These are phyloP conservation scores for Zosterops hypoxanthus DNA, from an alignment of 2,113 vertebrate genomes.

Conservation along the genomic window DNA sequence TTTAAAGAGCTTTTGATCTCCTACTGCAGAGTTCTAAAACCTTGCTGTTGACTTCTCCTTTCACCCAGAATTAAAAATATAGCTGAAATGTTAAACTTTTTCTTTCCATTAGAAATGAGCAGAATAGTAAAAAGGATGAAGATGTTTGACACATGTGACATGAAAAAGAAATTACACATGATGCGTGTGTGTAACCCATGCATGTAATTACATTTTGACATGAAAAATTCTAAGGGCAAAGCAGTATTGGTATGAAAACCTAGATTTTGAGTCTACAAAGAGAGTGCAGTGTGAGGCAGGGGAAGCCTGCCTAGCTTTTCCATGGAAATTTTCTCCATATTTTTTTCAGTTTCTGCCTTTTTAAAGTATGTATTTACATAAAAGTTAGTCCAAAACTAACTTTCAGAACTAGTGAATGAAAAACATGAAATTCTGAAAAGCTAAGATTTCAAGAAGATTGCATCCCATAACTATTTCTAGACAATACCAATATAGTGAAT, in stretches of 20 bases:
- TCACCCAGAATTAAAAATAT: background rate
- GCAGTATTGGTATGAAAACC: background rate
- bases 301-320: background rate
- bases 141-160: background rate
- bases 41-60: background rate
- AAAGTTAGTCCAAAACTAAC: background rate
- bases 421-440: background rate
- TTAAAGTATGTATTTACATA: background rate
- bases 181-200: background rate
- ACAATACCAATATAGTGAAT: rapidly evolving
- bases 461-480: background rate
- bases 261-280: background rate
- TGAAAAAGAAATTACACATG: background rate
- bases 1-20: conserved; percentile 9
- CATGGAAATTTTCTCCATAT: background rate
- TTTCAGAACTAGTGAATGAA: background rate
- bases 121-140: background rate
- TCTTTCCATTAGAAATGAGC: background rate
- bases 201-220: background rate
- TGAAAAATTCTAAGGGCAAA: background rate
- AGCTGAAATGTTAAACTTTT: background rate
- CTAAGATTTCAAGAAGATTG: background rate
- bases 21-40: background rate
- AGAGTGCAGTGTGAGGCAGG: background rate
- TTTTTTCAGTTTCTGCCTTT: background rate